phyloP scores from a whole-genome alignment of 2,113 vertebrate species.

The Nycticryphes semicollaris region DNA sequence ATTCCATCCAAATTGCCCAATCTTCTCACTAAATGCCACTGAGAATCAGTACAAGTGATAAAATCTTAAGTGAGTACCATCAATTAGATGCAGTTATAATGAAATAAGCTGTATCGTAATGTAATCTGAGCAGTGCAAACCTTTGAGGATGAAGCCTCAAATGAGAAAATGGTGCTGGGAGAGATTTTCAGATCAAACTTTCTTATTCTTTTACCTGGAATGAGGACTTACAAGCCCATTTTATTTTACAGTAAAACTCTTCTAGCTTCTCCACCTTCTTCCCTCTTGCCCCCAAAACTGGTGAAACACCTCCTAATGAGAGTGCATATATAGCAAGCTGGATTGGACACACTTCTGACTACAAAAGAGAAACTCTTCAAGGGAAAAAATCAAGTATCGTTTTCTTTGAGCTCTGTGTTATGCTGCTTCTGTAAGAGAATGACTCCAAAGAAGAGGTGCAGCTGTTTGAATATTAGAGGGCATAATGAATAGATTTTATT shows the following conservation, averaged over 20 bases:
- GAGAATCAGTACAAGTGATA: constrained; percentile 44
- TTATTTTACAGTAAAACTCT: background rate
- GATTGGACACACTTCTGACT: background rate
- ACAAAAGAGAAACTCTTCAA: background rate
- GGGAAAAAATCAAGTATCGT: background rate
- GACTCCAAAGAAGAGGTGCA: background rate
- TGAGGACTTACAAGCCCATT: background rate
- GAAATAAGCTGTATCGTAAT: constrained; percentile 11
- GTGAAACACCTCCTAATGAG: background rate
- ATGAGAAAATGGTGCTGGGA: background rate
- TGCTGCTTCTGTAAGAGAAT: background rate
- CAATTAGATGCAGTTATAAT: constrained; percentile 62
- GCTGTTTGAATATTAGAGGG: constrained; percentile 5
- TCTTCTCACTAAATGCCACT: constrained; percentile 37
- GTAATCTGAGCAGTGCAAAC: background rate
- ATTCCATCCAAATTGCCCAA: constrained; percentile 52
- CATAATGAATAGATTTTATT: constrained; percentile 54
- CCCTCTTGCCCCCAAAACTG: background rate
- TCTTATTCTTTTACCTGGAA: background rate
- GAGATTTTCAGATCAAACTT: background rate
- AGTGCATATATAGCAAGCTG: background rate
- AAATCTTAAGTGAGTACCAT: constrained; percentile 61
- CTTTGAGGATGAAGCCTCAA: background rate
- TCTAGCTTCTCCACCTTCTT: background rate
- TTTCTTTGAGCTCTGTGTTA: background rate